Percentiles rank a stretch among this genome's conserved stretches.
These are phyloP conservation scores for Aphis gossypii DNA, from an alignment of 1,140 invertebrate genomes.

Conservation along the genomic window DNA sequence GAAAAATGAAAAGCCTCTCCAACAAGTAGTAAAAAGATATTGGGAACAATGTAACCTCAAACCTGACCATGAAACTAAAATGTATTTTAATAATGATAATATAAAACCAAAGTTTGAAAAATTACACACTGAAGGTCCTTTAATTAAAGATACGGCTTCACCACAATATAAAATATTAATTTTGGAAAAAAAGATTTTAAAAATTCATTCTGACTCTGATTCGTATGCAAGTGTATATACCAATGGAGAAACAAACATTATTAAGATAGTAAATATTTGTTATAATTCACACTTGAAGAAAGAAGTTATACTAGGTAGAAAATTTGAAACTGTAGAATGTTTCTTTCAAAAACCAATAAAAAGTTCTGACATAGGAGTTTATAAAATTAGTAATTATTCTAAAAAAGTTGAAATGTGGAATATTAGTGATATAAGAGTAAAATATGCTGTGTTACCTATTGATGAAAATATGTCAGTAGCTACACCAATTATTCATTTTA, in stretches of 20 bases:
- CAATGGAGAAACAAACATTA: neutral
- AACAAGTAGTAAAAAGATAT: neutral
- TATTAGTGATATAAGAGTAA: neutral
- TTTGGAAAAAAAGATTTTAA: neutral
- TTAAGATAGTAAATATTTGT: slow-evolving; percentile 1
- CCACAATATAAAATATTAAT: neutral
- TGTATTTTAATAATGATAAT: neutral
- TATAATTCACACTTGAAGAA: neutral
- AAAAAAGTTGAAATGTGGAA: neutral
- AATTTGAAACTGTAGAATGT: slow-evolving; percentile 2
- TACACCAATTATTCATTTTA: slow-evolving; percentile 15
- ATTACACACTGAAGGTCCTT: neutral
- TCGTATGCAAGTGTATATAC: neutral
- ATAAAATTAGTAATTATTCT: neutral
- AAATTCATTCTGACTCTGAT: neutral
- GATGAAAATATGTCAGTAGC: neutral
- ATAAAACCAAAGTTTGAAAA: neutral
- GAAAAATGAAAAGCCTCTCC: no score
- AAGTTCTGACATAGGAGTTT: neutral
- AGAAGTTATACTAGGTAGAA: neutral
- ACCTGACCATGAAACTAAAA: neutral
- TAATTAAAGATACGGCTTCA: neutral
- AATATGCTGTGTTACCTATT: neutral
- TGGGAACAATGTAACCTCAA: neutral
- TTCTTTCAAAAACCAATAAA: neutral